These are phyloP conservation scores for Arvicanthis niloticus DNA, from an alignment of 2,113 vertebrate genomes.

Conservation along the genomic window DNA sequence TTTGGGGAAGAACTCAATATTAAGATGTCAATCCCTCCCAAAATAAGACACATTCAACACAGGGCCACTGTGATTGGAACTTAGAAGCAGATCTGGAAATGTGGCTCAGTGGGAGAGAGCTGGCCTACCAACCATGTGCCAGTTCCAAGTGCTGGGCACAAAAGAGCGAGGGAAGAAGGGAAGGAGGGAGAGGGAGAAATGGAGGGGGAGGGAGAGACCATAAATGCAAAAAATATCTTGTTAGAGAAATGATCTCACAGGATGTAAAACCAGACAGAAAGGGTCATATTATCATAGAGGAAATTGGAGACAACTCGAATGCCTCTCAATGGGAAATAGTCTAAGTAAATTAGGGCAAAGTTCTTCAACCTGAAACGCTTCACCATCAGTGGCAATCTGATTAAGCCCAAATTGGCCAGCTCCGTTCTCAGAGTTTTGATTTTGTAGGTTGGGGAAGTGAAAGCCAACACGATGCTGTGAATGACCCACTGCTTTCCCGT, in stretches of 20 bases:
- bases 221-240: background rate
- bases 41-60: background rate
- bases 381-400: background rate
- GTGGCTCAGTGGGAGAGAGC: background rate
- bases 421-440: background rate
- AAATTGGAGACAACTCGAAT: background rate
- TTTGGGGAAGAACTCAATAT: background rate
- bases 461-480: background rate
- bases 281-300: background rate
- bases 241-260: background rate
- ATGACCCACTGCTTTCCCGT: background rate
- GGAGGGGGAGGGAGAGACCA: background rate
- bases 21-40: constrained; percentile 8
- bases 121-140: background rate
- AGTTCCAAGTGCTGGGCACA: background rate
- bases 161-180: background rate
- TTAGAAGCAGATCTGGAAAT: background rate
- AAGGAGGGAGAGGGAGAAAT: background rate
- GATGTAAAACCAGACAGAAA: background rate
- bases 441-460: background rate
- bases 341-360: background rate
- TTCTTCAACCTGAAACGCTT: background rate
- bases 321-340: background rate
- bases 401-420: background rate
- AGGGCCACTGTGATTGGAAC: background rate